Evolutionary conservation across 2,888 invertebrate species (phyloP).

Genomic region (Nomada ruficornis): DNA sequence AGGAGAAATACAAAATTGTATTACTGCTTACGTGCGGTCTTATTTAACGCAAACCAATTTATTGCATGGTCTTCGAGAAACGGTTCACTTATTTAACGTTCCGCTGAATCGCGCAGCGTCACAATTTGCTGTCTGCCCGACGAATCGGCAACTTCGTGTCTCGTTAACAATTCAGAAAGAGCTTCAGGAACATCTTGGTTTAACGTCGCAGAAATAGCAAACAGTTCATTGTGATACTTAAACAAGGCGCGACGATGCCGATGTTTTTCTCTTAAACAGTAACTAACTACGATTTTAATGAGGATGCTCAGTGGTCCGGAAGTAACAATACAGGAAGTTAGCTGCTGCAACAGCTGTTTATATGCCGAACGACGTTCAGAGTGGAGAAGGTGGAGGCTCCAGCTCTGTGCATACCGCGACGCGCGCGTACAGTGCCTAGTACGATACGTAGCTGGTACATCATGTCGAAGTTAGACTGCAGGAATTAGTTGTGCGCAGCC

Average conservation of each 20-base stretch:
- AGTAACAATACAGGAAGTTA: conserved; percentile 70
- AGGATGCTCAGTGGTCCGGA: conserved; percentile 67
- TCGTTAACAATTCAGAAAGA: conserved; percentile 25
- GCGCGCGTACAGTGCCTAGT: conserved; percentile 60
- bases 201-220: background rate
- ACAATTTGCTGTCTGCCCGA: background rate
- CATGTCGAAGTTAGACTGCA: conserved; percentile 74
- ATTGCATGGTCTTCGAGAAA: no score
- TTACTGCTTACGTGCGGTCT: no score
- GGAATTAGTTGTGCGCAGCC: conserved; percentile 74
- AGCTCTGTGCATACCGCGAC: conserved; percentile 47
- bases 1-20: no score
- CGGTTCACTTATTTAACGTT: no score
- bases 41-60: no score
- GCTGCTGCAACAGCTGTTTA: conserved; percentile 70
- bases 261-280: conserved; percentile 66
- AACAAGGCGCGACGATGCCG: conserved; percentile 38
- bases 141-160: background rate
- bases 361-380: conserved; percentile 53
- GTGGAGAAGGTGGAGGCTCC: conserved; percentile 37
- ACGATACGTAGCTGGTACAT: conserved; percentile 69
- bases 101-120: background rate
- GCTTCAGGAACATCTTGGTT: background rate
- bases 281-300: conserved; percentile 71
- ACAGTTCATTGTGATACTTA: conserved; percentile 16